Evolutionary conservation across 2,797 vertebrate species (phyloP).

Genomic region (Acanthiza pusilla): DNA sequence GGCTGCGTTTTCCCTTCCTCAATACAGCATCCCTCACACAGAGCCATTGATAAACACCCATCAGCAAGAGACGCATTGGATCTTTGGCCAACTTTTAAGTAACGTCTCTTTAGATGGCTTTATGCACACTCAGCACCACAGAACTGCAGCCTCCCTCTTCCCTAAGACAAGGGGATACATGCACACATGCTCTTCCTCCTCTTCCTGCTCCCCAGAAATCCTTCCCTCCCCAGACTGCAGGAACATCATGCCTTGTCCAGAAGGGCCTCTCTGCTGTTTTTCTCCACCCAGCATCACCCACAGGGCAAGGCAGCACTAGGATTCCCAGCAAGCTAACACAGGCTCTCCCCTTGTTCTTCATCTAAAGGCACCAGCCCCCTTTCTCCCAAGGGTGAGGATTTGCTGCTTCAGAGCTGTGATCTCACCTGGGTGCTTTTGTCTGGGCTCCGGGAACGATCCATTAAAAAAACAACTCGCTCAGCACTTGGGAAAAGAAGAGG

Average conservation of each 20-base stretch:
- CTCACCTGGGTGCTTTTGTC: constrained; percentile 58
- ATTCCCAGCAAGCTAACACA: not conserved
- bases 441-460: constrained; percentile 61
- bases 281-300: not conserved
- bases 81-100: not conserved
- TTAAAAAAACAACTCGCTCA: constrained; percentile 60
- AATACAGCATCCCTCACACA: not conserved
- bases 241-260: not conserved
- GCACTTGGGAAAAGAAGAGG: constrained; percentile 30
- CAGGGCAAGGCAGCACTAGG: not conserved
- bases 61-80: not conserved
- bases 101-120: not conserved
- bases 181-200: accelerated
- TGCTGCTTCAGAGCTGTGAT: not conserved
- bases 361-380: not conserved
- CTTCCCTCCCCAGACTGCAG: not conserved
- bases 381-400: not conserved
- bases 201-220: not conserved
- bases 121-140: not conserved
- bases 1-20: not conserved
- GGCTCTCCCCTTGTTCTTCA: not conserved
- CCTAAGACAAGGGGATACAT: accelerated
- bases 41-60: not conserved
- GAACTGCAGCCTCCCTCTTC: not conserved
- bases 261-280: not conserved